phyloP scores from a whole-genome alignment of 2,888 invertebrate species.

The Parapristionchus giblindavisi region DNA sequence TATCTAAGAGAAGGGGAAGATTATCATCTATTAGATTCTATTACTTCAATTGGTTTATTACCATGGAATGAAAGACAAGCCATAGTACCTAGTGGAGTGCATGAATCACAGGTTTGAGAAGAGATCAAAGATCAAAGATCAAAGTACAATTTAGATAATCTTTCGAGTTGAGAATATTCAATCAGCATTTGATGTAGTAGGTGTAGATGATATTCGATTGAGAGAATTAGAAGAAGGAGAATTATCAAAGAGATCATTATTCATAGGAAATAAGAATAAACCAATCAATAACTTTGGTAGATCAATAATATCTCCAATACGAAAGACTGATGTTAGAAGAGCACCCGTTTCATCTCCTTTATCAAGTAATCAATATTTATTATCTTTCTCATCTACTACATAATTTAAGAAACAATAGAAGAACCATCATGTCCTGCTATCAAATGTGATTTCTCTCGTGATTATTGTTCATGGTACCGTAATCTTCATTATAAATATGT shows the following conservation, averaged over 20 bases:
- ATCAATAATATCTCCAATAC: background rate
- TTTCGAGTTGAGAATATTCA: slow-evolving; percentile 8
- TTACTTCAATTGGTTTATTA: background rate
- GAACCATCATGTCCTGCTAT: slow-evolving; percentile 1
- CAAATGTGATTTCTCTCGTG: slow-evolving; percentile 10
- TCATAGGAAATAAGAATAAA: background rate
- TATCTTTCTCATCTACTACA: background rate
- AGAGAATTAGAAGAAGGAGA: slow-evolving; percentile 24
- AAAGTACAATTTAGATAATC: background rate
- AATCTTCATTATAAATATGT: background rate
- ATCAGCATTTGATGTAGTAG: slow-evolving; percentile 18
- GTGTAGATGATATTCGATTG: slow-evolving; percentile 18
- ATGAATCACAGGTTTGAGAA: slow-evolving; percentile 6
- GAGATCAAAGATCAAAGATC: background rate
- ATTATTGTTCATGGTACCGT: slow-evolving; percentile 25
- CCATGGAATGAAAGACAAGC: slow-evolving; percentile 29
- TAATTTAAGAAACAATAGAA: background rate
- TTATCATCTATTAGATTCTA: background rate
- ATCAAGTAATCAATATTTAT: background rate
- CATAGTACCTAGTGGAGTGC: background rate
- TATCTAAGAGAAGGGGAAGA: background rate
- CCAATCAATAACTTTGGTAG: too few species aligned
- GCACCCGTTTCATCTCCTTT: background rate
- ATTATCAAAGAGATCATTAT: background rate
- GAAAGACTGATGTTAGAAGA: background rate